Evolutionary conservation across 1,140 invertebrate species (phyloP), one percentile per base, ranked within the genome.

Genomic region (Yoshiicerus persimilis): DNA sequence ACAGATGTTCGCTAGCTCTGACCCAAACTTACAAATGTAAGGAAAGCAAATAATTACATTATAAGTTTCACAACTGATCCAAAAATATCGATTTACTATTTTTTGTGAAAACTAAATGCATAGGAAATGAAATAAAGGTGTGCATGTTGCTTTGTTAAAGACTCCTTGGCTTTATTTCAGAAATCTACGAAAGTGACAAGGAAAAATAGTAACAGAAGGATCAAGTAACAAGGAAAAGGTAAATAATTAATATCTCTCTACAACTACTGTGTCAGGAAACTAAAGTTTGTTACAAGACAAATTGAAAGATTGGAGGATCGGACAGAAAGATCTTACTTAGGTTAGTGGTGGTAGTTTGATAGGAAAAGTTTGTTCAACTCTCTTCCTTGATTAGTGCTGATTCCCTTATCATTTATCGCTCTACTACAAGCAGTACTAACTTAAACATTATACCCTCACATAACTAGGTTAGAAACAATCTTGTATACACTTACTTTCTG

Each of bases 271-370:
- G 30, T 34, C 27, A 34, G 27, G 70, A 36, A 11, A 80, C 20
- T 4, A 80, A 80, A 80, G 34, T 80, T 80, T 36, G 75, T 32
- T 66, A 23, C 20, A 23, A 34, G 75, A 80, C 32, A 36, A 80
- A 80, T 80, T 80, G 75, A 80, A 80, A 80, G 75, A 80, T 80
- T 80, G 70, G 38, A 80, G 75, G 30, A 80, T 36, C 75, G 30
- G 75, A 23, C 32, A 10, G 30, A 80, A 36, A 80, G n/a, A 80
- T 80, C 13, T 75, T 32, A 16, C 27, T 27, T 70, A 27, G 27
- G 64, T 56, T 56, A 56, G n/a, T n/a, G n/a, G n/a, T n/a, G n/a
- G n/a, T n/a, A 80, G 75, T 80, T 70, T 10, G 25, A 0, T 30
- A 25, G 75, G 30, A 80, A 80, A 80, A 80, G 75, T 80, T 80